A percentile compares a stretch with the other conserved stretches of the same genome.
Conservation (phyloP, 2,888 invertebrate genomes). For the Mythimna vitellina region DNA sequence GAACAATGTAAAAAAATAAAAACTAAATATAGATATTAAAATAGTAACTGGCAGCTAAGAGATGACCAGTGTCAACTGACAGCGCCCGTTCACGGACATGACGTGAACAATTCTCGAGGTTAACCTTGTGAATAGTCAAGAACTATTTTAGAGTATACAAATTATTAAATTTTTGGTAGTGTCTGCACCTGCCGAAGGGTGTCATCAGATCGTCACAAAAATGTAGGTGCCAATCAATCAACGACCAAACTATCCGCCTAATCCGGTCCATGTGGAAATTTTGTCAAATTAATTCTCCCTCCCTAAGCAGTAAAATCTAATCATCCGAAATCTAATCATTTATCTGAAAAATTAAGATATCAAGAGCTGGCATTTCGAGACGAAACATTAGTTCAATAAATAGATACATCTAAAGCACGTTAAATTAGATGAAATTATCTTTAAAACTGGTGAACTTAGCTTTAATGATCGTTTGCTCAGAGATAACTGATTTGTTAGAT, state of each 20-base stretch:
- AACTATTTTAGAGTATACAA: not conserved
- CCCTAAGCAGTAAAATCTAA: too few relatives aligned
- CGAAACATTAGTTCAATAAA: not conserved
- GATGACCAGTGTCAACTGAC: too few relatives aligned
- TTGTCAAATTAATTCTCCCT: not conserved
- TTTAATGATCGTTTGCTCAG: not conserved
- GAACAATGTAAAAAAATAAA: too few relatives aligned
- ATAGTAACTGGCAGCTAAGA: too few relatives aligned
- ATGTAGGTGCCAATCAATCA: too few relatives aligned
- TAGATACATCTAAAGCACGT: constrained; percentile 17
- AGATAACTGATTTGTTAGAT: constrained; percentile 8
- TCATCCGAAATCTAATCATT: not conserved
- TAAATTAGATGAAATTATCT: constrained; percentile 6
- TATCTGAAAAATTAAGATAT: not conserved
- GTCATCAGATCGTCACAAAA: constrained; percentile 8
- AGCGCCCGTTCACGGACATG: too few relatives aligned
- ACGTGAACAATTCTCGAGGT: too few relatives aligned
- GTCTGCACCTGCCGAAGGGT: constrained; percentile 2
- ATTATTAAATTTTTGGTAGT: constrained; percentile 16
- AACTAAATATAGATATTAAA: too few relatives aligned
- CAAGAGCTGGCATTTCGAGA: not conserved
- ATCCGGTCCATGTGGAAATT: not conserved
- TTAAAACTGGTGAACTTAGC: constrained; percentile 14
- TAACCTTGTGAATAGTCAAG: too few relatives aligned
- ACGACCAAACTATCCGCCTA: too few relatives aligned